Conservation (phyloP, 2,797 vertebrate species). For the Xiphorhynchus erythropygius region DNA sequence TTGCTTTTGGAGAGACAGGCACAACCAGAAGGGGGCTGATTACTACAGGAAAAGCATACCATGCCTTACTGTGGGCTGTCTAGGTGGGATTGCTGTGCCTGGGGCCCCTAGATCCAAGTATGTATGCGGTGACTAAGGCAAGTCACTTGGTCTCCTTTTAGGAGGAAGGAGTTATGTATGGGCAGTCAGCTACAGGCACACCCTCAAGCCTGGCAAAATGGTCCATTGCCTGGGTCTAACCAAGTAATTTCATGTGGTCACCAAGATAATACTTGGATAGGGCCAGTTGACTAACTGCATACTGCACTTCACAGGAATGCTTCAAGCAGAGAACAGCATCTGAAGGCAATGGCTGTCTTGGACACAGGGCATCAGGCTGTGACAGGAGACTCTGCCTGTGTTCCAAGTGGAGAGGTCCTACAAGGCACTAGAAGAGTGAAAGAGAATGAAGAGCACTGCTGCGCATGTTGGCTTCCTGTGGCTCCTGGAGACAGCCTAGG, state of each 20-base stretch:
- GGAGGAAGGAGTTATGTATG: background rate
- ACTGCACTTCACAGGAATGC: background rate
- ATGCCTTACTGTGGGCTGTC: background rate
- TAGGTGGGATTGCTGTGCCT: background rate
- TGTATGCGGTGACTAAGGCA: background rate
- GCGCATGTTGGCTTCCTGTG: background rate
- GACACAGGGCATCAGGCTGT: background rate
- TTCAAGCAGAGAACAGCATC: background rate
- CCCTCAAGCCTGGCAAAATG: background rate
- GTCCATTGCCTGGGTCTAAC: background rate
- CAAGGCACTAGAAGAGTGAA: background rate
- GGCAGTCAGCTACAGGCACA: background rate
- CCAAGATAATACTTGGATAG: background rate
- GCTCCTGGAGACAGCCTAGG: background rate
- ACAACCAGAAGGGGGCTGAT: background rate
- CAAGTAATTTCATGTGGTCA: background rate
- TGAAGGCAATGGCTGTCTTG: background rate
- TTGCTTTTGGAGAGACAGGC: background rate
- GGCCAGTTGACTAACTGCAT: background rate
- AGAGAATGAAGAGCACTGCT: background rate
- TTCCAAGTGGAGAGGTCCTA: background rate
- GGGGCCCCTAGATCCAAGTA: fast-evolving
- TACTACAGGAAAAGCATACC: background rate
- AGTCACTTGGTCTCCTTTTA: background rate
- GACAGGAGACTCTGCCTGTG: background rate